Evolutionary conservation across 2,888 invertebrate species (phyloP), one percentile per base, ranked within the genome.

Genomic region (Lasioglossum marginatum): DNA sequence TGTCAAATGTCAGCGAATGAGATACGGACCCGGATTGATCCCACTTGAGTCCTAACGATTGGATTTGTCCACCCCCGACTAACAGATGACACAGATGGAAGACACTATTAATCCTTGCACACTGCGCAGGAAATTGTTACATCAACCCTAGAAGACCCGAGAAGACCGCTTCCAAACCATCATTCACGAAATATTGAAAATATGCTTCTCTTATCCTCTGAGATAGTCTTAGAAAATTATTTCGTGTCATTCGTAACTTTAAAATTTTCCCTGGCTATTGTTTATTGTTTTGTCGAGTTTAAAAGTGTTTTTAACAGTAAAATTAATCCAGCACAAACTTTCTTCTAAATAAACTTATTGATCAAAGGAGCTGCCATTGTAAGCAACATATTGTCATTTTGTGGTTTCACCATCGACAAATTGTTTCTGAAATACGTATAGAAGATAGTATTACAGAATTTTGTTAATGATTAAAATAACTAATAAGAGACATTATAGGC

Each of bases 1-100:
- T 68, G 68, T 70, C 37, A 40, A 40, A 68, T 23, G 68, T 68
- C 68, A 37, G 37, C 68, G 68, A 37, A 34, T 19, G 68, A 68
- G 68, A 37, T 37, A 68, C 40, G 70, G 70, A 40, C 40, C 70
- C 4, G 23, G 40, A 70, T 70, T 70, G 70, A 70, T 70, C 37
- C 40, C 37, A 70, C 70, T 68, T 70, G 70, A 40, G 70, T n/a
- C 40, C n/a, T 70, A 70, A 70, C 40, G 70, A 70, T 40, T 70
- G 40, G 37, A 23, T 70, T 40, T 70, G 70, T 40, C 4, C 70
- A 40, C n/a, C 68, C 68, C 68, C 40, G n/a, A 40, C 40, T 40
- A 70, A n/a, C 70, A 70, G 37, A 40, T 70, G 70, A 70, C 70
- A 70, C 70, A 40, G 70, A 40, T 70, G n/a, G 37, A 70, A 40